Conservation (phyloP, 1,140 invertebrate genomes). For the Euura lappo region DNA sequence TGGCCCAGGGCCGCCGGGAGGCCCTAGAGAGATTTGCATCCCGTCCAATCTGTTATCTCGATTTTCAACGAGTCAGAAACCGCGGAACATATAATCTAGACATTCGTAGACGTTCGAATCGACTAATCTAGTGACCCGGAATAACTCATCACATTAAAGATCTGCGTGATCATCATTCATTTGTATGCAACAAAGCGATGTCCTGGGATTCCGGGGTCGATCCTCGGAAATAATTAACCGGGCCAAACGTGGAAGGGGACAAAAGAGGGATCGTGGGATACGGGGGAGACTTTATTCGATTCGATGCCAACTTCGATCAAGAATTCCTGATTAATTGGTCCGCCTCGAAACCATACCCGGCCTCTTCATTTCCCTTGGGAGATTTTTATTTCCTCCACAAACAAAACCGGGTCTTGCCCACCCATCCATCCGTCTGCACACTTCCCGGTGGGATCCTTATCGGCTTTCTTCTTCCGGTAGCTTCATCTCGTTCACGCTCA, state of each 20-base stretch:
- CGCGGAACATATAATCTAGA: background rate
- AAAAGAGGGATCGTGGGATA: background rate
- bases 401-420: background rate
- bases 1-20: background rate
- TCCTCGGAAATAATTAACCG: background rate
- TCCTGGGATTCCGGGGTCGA: background rate
- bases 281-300: background rate
- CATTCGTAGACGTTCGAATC: background rate
- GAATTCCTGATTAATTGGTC: background rate
- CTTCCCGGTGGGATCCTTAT: background rate
- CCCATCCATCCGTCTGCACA: background rate
- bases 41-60: background rate
- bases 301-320: conserved; percentile 1
- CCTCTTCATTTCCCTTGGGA: background rate
- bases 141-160: background rate
- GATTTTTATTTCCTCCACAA: conserved; percentile 1
- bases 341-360: background rate
- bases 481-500: background rate
- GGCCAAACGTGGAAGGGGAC: background rate
- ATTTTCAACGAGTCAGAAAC: background rate
- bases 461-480: background rate
- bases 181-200: background rate
- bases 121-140: background rate
- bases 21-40: background rate
- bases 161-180: background rate